Percentiles rank a stretch among this genome's conserved stretches.
Conservation (phyloP, 2,888 invertebrate species). For the Cryptosula pallasiana region DNA sequence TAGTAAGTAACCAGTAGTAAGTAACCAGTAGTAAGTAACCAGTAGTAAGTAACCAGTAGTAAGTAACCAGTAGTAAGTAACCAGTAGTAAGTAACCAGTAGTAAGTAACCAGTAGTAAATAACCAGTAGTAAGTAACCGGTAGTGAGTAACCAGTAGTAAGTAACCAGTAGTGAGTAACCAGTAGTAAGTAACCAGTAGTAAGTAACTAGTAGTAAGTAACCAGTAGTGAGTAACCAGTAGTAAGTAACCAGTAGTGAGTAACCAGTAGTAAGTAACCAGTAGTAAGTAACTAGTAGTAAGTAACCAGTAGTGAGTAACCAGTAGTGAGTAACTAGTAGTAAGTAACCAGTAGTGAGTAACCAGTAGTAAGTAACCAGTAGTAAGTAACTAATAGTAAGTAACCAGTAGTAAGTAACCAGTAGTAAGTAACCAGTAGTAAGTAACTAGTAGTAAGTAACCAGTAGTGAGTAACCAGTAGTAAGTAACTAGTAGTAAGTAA, state of each 20-base stretch:
- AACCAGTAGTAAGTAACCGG: not conserved
- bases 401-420: conserved; percentile 62
- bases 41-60: not conserved
- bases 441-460: not conserved
- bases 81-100: conserved; percentile 58
- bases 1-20: conserved; percentile 71
- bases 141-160: too few species aligned
- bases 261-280: not conserved
- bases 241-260: conserved; percentile 67
- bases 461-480: too few species aligned
- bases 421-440: not conserved
- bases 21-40: not conserved
- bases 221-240: too few species aligned
- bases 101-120: not conserved
- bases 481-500: conserved; percentile 65
- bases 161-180: conserved; percentile 63
- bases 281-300: not conserved
- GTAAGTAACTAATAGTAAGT: too few species aligned
- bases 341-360: not conserved
- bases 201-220: not conserved
- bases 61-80: conserved; percentile 54
- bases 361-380: not conserved
- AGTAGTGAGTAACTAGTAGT: conserved; percentile 50
- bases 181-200: not conserved
- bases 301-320: conserved; percentile 63